These are phyloP conservation scores for Austrofundulus limnaeus DNA, from an alignment of 2,113 vertebrate genomes.

Conservation along the genomic window DNA sequence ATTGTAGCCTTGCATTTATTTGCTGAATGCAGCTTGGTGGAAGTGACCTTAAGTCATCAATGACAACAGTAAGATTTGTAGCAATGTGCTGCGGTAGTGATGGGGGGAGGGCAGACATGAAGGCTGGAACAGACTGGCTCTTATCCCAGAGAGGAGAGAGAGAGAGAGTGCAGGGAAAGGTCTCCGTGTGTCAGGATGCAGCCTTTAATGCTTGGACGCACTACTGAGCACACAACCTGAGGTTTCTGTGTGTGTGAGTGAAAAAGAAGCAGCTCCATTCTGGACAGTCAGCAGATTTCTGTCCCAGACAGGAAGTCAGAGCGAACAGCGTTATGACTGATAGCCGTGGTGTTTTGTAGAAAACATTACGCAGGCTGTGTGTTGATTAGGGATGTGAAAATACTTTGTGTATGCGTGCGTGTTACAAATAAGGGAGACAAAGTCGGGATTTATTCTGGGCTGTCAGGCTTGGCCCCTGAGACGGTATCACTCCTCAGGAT, in stretches of 20 bases:
- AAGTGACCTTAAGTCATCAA: neutral
- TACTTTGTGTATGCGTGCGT: neutral
- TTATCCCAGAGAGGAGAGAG: constrained; percentile 38
- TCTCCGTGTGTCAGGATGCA: constrained; percentile 49
- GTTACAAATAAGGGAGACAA: constrained; percentile 5
- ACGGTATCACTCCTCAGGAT: constrained; percentile 50
- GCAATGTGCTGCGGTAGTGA: no score
- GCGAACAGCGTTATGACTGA: constrained; percentile 3
- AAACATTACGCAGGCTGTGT: neutral
- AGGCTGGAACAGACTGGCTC: constrained; percentile 28
- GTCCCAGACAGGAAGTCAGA: constrained; percentile 22
- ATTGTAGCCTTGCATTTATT: no score
- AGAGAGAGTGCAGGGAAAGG: constrained; percentile 17
- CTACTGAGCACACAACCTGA: neutral
- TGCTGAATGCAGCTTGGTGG: no score
- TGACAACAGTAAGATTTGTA: no score
- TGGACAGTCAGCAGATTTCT: constrained; percentile 48
- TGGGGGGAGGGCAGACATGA: constrained; percentile 6
- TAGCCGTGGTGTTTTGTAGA: neutral
- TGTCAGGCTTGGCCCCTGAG: constrained; percentile 37
- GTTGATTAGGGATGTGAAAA: neutral
- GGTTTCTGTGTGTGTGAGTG: neutral
- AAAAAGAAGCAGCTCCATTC: constrained; percentile 14
- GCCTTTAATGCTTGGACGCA: constrained; percentile 14
- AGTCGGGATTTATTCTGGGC: constrained; percentile 45